Percentiles rank a stretch among this genome's conserved stretches.
Evolutionary conservation across 2,797 vertebrate genomes (phyloP).

Genomic region (Acridotheres tristis): DNA sequence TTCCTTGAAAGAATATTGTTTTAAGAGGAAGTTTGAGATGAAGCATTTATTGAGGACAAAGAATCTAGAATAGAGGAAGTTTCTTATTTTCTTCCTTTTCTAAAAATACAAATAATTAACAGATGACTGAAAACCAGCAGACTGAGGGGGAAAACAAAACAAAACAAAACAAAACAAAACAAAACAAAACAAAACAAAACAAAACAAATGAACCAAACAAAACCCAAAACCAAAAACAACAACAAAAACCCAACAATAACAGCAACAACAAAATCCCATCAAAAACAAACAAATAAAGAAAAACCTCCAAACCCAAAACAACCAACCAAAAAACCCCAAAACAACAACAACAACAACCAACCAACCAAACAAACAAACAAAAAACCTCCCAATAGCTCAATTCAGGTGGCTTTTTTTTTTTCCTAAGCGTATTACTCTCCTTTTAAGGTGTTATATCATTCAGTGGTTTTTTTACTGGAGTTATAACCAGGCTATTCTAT

Average conservation of each 20-base stretch:
- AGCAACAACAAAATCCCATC: not conserved
- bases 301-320: not conserved
- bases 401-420: not conserved
- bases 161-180: not conserved
- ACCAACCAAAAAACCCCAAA: not conserved
- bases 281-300: not conserved
- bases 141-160: not conserved
- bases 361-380: too few species aligned
- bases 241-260: not conserved
- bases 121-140: not conserved
- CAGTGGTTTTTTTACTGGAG: not conserved
- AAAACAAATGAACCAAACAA: not conserved
- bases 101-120: not conserved
- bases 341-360: too few species aligned
- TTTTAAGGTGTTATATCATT: not conserved
- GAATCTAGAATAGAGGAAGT: not conserved
- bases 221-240: accelerated
- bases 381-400: accelerated
- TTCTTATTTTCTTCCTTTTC: too few species aligned
- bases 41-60: not conserved
- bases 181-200: not conserved
- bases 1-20: not conserved
- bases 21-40: not conserved
- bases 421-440: not conserved
- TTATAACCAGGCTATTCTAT: not conserved